These are phyloP conservation scores for Polylopha cassiicola DNA, from an alignment of 2,888 invertebrate genomes.

Conservation along the genomic window DNA sequence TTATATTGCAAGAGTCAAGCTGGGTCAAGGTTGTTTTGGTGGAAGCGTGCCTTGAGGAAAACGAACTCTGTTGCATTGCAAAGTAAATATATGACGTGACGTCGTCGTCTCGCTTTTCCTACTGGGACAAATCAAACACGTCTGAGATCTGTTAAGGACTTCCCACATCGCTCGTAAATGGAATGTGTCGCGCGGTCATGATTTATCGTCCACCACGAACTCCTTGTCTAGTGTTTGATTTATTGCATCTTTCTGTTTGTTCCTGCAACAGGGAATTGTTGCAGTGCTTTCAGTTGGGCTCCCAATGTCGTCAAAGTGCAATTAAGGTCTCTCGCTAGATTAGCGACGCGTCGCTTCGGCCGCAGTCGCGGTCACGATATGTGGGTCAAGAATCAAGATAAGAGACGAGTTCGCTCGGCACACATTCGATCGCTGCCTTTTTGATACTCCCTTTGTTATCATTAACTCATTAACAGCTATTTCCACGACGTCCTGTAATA, in stretches of 20 bases:
- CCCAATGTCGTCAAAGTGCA: conserved; percentile 39
- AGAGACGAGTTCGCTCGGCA: conserved; percentile 48
- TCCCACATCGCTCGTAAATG: background rate
- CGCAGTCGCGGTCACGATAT: conserved; percentile 56
- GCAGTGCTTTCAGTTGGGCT: conserved; percentile 24
- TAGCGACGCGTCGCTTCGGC: conserved; percentile 39
- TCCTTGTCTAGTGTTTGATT: too few species aligned
- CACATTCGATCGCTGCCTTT: conserved; percentile 45
- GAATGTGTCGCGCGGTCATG: too few species aligned
- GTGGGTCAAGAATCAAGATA: conserved; percentile 71
- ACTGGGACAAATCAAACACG: too few species aligned
- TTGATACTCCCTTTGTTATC: too few species aligned
- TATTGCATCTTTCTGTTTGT: too few species aligned
- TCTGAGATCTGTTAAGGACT: too few species aligned
- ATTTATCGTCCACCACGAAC: too few species aligned
- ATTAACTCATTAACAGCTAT: too few species aligned
- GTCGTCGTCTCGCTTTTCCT: conserved; percentile 6
- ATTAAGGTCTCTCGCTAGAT: conserved; percentile 53
- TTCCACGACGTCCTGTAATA: too few species aligned
- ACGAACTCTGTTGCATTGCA: conserved; percentile 9
- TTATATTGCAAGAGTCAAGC: conserved; percentile 40
- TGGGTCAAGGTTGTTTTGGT: conserved; percentile 70
- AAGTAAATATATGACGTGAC: conserved; percentile 14
- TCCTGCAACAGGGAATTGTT: too few species aligned
- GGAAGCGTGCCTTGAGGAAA: conserved; percentile 30